Percentiles rank a stretch among this genome's conserved stretches.
These are phyloP conservation scores for Perca flavescens DNA, from an alignment of 2,113 vertebrate species.

Conservation along the genomic window DNA sequence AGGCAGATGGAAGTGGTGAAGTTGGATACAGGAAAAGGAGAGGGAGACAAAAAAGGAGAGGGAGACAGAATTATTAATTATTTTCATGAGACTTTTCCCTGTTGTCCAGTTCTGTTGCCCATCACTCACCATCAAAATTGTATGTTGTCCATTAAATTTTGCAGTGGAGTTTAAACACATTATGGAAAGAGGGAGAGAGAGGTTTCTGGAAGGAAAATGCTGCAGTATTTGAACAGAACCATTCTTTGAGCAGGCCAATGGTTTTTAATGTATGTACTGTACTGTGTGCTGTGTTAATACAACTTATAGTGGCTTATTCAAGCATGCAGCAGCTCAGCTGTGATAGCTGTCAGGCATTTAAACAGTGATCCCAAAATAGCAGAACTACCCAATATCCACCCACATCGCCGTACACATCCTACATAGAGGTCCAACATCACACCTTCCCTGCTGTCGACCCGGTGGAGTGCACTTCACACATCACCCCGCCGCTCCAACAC, in stretches of 20 bases:
- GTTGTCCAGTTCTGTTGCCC: slow-evolving; percentile 41
- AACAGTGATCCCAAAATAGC: slow-evolving; percentile 72
- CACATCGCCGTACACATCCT: slow-evolving; percentile 57
- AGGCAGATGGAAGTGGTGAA: slow-evolving; percentile 56
- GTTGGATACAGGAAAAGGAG: slow-evolving; percentile 37
- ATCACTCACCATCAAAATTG: slow-evolving; percentile 55
- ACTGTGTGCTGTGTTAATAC: slow-evolving; percentile 23
- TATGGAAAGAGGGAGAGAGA: slow-evolving; percentile 16
- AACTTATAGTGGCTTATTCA: slow-evolving; percentile 41
- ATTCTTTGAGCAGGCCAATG: slow-evolving; percentile 18
- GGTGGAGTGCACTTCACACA: slow-evolving; percentile 72
- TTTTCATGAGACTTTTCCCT: slow-evolving; percentile 41
- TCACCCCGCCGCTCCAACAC: slow-evolving; percentile 66
- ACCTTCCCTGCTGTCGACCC: slow-evolving; percentile 70
- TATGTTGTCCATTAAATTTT: slow-evolving; percentile 25
- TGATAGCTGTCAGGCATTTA: slow-evolving; percentile 70
- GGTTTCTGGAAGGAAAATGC: slow-evolving; percentile 18
- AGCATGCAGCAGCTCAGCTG: slow-evolving; percentile 51
- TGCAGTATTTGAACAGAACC: slow-evolving; percentile 32
- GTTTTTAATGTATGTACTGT: slow-evolving; percentile 46
- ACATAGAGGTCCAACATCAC: slow-evolving; percentile 68
- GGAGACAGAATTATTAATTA: slow-evolving; percentile 37
- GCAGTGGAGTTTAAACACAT: slow-evolving; percentile 17
- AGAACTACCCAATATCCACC: slow-evolving; percentile 68
- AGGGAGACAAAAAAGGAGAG: slow-evolving; percentile 30